Conservation (phyloP, 1,140 invertebrate genomes). For the Eueides isabella region DNA sequence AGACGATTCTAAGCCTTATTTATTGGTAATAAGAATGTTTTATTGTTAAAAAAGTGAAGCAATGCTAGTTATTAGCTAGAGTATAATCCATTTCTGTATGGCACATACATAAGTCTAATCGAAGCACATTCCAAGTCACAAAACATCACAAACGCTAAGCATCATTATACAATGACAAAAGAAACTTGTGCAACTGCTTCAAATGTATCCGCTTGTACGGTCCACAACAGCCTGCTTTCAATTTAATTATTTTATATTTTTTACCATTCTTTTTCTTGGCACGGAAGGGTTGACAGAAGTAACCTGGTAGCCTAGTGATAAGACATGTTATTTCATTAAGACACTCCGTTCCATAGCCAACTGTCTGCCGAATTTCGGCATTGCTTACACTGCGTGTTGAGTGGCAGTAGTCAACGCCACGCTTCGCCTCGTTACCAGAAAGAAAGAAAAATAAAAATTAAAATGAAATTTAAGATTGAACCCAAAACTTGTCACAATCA, state of each 20-base stretch:
- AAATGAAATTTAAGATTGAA: too few relatives aligned
- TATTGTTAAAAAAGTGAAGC: conserved; percentile 19
- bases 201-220: conserved; percentile 66
- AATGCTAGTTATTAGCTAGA: conserved; percentile 45
- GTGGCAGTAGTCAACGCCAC: too few relatives aligned
- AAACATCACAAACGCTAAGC: conserved; percentile 73
- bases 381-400: too few relatives aligned
- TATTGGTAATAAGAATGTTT: conserved; percentile 29
- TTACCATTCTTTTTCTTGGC: too few relatives aligned
- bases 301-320: not conserved
- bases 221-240: conserved; percentile 36
- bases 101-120: conserved; percentile 61
- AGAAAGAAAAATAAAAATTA: too few relatives aligned
- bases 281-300: too few relatives aligned
- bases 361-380: too few relatives aligned
- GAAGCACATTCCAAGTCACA: conserved; percentile 69
- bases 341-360: too few relatives aligned
- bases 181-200: conserved; percentile 77
- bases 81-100: conserved; percentile 66
- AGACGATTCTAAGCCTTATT: conserved; percentile 42
- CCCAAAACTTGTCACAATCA: too few relatives aligned
- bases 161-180: conserved; percentile 81
- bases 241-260: not conserved
- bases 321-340: not conserved
- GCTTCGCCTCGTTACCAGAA: too few relatives aligned